Conservation (phyloP, 2,797 vertebrate genomes). For the Xyrichtys novacula region DNA sequence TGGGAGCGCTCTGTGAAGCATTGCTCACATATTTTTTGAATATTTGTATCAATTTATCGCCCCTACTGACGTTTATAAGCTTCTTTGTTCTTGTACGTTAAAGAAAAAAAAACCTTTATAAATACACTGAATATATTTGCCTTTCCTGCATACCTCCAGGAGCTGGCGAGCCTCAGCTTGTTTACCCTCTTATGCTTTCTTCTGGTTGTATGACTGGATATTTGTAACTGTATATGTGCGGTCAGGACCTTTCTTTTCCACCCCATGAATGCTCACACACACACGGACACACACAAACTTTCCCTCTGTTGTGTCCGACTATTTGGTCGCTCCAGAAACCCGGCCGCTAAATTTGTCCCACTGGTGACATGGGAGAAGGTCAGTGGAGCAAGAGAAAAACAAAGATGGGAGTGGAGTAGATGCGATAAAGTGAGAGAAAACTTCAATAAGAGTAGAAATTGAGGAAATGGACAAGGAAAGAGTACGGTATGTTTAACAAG, state of each 20-base stretch:
- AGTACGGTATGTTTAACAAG: background rate
- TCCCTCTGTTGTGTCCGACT: conserved; percentile 79
- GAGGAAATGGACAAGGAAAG: background rate
- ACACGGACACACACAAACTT: conserved; percentile 33
- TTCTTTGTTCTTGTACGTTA: background rate
- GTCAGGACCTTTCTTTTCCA: conserved; percentile 63
- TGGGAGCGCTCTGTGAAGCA: conserved; percentile 17
- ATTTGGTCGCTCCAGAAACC: conserved; percentile 86
- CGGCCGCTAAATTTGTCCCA: conserved; percentile 81
- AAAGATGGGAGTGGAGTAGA: conserved; percentile 59
- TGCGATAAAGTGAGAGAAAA: conserved; percentile 31
- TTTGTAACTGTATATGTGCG: conserved; percentile 69
- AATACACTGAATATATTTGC: conserved; percentile 31
- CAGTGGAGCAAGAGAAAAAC: conserved; percentile 79
- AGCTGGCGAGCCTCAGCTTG: conserved; percentile 42
- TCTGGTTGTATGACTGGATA: conserved; percentile 61
- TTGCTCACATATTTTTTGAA: conserved; percentile 34
- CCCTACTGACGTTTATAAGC: background rate
- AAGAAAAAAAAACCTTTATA: conserved; percentile 13
- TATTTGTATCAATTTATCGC: conserved; percentile 33
- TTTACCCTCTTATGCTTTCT: conserved; percentile 65
- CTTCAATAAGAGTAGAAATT: conserved; percentile 29
- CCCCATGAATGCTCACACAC: conserved; percentile 30
- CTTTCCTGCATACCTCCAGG: conserved; percentile 49
- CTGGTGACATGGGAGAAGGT: conserved; percentile 85